These are phyloP conservation scores for Hemichromis elongatus DNA, from an alignment of 2,113 vertebrate species.

Conservation along the genomic window DNA sequence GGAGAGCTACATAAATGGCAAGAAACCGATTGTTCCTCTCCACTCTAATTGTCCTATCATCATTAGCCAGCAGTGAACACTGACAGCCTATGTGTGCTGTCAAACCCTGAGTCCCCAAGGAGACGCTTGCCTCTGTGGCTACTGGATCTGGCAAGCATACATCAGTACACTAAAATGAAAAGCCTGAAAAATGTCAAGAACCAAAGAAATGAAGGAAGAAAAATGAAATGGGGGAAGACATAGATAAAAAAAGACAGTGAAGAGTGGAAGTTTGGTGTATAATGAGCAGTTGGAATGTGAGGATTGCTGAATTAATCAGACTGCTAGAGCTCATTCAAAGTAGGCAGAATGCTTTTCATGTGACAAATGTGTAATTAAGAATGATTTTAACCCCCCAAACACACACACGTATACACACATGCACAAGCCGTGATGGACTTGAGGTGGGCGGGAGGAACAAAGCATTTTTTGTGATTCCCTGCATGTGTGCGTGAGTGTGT, in stretches of 20 bases:
- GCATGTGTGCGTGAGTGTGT: slow-evolving; percentile 13
- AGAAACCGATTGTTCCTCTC: slow-evolving; percentile 38
- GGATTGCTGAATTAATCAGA: slow-evolving; percentile 71
- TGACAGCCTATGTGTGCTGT: slow-evolving; percentile 64
- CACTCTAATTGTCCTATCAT: slow-evolving; percentile 56
- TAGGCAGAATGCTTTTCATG: slow-evolving; percentile 70
- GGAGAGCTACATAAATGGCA: slow-evolving; percentile 33
- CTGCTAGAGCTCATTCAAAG: slow-evolving; percentile 60
- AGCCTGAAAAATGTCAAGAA: slow-evolving; percentile 61
- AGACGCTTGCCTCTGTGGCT: slow-evolving; percentile 47
- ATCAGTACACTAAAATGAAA: slow-evolving; percentile 60
- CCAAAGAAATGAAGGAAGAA: slow-evolving; percentile 42
- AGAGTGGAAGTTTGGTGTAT: slow-evolving; percentile 66
- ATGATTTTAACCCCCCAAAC: slow-evolving; percentile 62
- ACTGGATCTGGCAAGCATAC: slow-evolving; percentile 54
- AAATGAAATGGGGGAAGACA: slow-evolving; percentile 46
- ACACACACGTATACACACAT: background rate
- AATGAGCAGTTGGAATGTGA: slow-evolving; percentile 70
- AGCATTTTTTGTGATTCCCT: slow-evolving; percentile 36
- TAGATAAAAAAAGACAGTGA: slow-evolving; percentile 57
- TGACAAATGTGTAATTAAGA: slow-evolving; percentile 81
- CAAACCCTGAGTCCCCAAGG: slow-evolving; percentile 59
- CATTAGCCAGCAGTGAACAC: slow-evolving; percentile 46
- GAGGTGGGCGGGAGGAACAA: slow-evolving; percentile 62
- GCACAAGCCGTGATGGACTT: slow-evolving; percentile 43